Evolutionary conservation across 2,797 vertebrate genomes (phyloP), one percentile per base, ranked within the genome.

Genomic region (Peromyscus eremicus): DNA sequence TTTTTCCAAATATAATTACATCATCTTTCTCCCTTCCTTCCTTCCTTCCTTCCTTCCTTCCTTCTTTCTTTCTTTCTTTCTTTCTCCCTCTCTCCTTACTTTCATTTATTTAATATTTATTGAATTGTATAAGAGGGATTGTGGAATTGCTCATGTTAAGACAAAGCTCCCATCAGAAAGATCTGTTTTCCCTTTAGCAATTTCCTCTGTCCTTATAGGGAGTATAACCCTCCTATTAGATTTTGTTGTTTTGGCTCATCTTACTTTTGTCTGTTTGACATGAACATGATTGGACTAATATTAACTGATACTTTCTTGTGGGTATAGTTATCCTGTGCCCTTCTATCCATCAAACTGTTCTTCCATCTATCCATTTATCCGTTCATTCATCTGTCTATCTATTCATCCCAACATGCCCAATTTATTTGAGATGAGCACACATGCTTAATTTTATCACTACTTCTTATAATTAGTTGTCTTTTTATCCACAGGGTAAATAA

Each of bases 391-490:
- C 13, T 60, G 49, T 13, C 82, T 52, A 75, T 40, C 27, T 49
- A 68, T 66, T 75, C 29, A 71, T 66, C 32, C 37, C 27, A 27
- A 84, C 40, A 64, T 81, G 14, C 68, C 43, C 75, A 85, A 90
- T 93, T 92, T 96, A 96, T 66, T 92, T 94, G 85, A 66, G 70
- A 43, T 40, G 46, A 89, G 94, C 46, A 87, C 17, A 91, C 96
- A 95, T 66, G 90, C 91, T 96, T 90, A 81, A 81, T 96, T 94
- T 68, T 88, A 88, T 95, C 60, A 85, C 84, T 29, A n/a, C 82
- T 98, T 97, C 87, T 97, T 89, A 87, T 70, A 95, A 93, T 89
- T 40, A 96, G 91, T 49, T 57, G 34, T 70, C 94, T 97, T 97
- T 70, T 96, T 94, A 64, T 96, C 96, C 85, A 94, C 23, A 85